phyloP scores from a whole-genome alignment of 2,888 invertebrate species.

The Tachina grossa region DNA sequence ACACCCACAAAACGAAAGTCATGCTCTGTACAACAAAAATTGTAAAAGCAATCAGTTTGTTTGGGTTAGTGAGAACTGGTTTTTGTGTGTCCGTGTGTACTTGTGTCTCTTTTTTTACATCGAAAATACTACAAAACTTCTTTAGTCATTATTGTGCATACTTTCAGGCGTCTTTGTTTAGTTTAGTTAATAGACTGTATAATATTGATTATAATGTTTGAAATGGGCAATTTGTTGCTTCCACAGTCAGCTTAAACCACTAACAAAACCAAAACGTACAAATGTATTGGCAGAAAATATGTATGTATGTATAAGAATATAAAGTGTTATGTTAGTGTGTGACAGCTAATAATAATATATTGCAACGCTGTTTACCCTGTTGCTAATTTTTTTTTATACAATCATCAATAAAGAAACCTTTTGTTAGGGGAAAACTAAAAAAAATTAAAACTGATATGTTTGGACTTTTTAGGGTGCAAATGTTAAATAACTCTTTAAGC shows the following conservation, averaged over 20 bases:
- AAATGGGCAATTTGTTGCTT: conserved; percentile 77
- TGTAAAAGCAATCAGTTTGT: background rate
- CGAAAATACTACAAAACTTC: background rate
- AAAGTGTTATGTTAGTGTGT: too few species aligned
- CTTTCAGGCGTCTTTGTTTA: conserved; percentile 18
- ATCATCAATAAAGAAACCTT: too few species aligned
- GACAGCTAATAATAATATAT: too few species aligned
- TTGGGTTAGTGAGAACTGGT: background rate
- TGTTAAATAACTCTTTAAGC: conserved; percentile 13
- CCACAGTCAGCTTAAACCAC: background rate
- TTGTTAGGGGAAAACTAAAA: background rate
- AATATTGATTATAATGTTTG: conserved; percentile 75
- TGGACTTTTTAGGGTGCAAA: background rate
- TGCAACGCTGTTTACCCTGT: too few species aligned
- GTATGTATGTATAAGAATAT: background rate
- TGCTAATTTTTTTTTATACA: too few species aligned
- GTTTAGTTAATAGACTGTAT: conserved; percentile 76
- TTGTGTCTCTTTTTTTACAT: background rate
- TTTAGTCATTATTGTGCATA: conserved; percentile 5
- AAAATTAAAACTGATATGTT: background rate
- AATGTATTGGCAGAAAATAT: background rate
- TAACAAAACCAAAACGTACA: background rate
- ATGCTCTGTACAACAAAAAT: background rate
- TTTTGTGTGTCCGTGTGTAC: background rate
- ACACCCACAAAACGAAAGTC: background rate